Evolutionary conservation across 2,113 vertebrate species (phyloP).

Genomic region (Candoia aspera): DNA sequence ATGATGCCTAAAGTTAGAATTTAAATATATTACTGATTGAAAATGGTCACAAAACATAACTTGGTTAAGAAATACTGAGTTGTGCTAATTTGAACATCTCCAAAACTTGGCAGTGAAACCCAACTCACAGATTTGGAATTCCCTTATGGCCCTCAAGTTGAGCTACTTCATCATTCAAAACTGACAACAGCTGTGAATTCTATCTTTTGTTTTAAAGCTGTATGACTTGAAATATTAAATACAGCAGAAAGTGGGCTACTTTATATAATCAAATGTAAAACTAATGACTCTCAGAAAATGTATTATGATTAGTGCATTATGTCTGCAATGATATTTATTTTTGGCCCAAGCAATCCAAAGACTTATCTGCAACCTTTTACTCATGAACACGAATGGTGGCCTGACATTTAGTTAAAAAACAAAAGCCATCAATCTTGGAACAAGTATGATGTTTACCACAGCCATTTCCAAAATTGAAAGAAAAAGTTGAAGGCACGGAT

Average conservation of each 20-base stretch:
- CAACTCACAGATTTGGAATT: background rate
- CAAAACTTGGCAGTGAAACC: background rate
- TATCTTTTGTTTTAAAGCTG: background rate
- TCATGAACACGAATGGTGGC: background rate
- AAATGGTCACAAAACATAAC: background rate
- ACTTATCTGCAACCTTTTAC: background rate
- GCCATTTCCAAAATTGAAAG: background rate
- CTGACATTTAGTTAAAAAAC: background rate
- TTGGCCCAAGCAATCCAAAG: background rate
- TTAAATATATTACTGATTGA: background rate
- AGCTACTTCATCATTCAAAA: background rate
- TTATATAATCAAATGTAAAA: background rate
- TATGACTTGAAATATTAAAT: conserved; percentile 4
- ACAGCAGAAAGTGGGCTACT: background rate
- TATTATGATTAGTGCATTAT: background rate
- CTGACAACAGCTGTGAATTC: background rate
- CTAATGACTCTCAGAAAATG: background rate
- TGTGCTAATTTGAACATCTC: background rate
- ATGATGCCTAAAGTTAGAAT: background rate
- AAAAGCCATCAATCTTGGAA: background rate
- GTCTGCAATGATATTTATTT: background rate
- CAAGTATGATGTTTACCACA: background rate
- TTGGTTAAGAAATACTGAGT: background rate
- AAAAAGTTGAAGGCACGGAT: background rate
- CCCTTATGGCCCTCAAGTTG: background rate